Conservation (phyloP, 2,113 vertebrate species). For the Otolemur garnettii region DNA sequence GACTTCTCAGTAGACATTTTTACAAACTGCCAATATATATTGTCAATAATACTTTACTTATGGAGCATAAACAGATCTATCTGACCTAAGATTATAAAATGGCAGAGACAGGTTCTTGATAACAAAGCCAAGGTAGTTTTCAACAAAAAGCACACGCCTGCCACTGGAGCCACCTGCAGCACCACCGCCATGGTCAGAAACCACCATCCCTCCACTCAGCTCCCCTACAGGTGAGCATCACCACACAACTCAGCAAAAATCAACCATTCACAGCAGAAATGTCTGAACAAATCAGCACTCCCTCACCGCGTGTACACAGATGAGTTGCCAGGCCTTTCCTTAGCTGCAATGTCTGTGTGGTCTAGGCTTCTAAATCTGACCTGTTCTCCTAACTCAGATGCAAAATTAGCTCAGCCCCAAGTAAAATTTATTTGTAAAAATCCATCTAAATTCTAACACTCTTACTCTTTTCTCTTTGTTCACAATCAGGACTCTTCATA, state of each 20-base stretch:
- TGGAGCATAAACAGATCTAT: background rate
- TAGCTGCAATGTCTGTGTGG: background rate
- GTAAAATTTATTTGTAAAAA: background rate
- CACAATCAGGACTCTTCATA: background rate
- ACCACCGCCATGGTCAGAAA: background rate
- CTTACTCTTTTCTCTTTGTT: background rate
- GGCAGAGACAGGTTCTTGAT: background rate
- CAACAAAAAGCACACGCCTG: background rate
- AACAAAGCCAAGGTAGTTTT: background rate
- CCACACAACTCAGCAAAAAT: background rate
- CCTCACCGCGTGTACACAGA: too few relatives aligned
- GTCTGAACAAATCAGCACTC: background rate
- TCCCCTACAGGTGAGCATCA: background rate
- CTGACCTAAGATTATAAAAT: slow-evolving; percentile 20
- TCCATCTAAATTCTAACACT: background rate
- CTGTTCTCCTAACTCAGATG: background rate
- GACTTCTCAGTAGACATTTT: background rate
- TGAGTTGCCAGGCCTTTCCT: background rate
- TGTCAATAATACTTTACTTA: background rate
- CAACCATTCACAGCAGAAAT: background rate
- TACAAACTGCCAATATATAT: background rate
- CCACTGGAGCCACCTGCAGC: background rate
- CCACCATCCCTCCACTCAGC: background rate
- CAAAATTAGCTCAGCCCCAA: background rate
- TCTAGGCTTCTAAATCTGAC: background rate